phyloP scores from a whole-genome alignment of 2,888 invertebrate genomes.

The Leptogaster cylindrica region DNA sequence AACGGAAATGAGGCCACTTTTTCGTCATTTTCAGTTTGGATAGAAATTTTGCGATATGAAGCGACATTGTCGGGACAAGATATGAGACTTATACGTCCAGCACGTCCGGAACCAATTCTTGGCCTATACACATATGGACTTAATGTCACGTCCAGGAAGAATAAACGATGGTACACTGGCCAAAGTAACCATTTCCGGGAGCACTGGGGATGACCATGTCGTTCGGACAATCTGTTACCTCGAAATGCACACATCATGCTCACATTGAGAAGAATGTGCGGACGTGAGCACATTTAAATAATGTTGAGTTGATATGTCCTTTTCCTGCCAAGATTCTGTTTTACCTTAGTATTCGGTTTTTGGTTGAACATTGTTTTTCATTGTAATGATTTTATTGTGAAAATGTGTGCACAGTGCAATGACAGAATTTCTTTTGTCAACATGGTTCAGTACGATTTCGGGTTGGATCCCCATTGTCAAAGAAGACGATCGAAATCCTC shows the following conservation, averaged over 20 bases:
- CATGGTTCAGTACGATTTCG: no score
- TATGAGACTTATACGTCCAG: constrained; percentile 5
- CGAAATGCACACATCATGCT: constrained; percentile 37
- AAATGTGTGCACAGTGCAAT: no score
- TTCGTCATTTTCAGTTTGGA: constrained; percentile 17
- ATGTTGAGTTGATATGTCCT: constrained; percentile 30
- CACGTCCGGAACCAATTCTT: constrained; percentile 28
- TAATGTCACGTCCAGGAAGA: constrained; percentile 30
- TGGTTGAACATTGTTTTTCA: no score
- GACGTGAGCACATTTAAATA: constrained; percentile 38
- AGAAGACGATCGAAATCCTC: no score
- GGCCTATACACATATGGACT: constrained; percentile 34
- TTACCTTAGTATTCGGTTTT: no score
- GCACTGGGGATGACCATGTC: constrained; percentile 35
- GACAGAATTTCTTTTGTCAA: no score
- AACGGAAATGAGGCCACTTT: constrained; percentile 31
- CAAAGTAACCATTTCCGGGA: constrained; percentile 37
- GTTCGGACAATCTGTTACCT: constrained; percentile 39
- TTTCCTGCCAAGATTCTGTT: no score
- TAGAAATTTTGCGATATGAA: constrained; percentile 29
- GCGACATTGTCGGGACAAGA: background rate
- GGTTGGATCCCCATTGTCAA: no score
- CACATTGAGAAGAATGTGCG: constrained; percentile 29
- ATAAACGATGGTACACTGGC: constrained; percentile 7
- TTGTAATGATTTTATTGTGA: no score